Conservation (phyloP, 2,113 vertebrate genomes). For the Podilymbus podiceps region DNA sequence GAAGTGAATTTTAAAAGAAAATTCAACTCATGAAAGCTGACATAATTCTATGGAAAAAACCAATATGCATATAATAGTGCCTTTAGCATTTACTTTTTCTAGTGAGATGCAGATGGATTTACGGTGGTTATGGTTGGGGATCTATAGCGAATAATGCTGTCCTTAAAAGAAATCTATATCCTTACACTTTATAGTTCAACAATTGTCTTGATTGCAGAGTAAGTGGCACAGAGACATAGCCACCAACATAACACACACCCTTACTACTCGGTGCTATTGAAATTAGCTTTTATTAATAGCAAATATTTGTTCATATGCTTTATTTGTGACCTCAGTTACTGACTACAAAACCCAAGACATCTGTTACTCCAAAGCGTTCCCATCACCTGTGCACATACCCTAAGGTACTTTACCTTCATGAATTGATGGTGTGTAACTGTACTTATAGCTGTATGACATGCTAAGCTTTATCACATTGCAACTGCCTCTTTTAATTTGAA, state of each 20-base stretch:
- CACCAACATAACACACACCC: neutral
- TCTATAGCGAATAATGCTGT: neutral
- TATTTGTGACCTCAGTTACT: neutral
- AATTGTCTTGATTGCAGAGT: neutral
- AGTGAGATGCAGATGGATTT: neutral
- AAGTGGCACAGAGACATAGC: neutral
- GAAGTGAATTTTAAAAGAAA: neutral
- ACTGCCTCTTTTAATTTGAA: neutral
- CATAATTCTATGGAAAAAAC: neutral
- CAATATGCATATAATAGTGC: neutral
- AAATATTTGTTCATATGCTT: neutral
- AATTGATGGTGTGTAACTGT: neutral
- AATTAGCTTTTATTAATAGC: neutral
- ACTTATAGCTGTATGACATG: neutral
- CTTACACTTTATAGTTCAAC: neutral
- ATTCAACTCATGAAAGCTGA: neutral
- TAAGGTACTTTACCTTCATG: neutral
- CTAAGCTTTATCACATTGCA: neutral
- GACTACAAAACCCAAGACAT: neutral
- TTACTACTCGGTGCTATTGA: neutral
- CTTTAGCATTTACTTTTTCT: neutral
- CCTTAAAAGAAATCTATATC: neutral
- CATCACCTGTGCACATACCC: neutral
- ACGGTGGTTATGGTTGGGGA: neutral
- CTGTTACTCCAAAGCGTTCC: neutral